Percentiles rank a stretch among this genome's conserved stretches.
phyloP scores from a whole-genome alignment of 2,113 vertebrate genomes.

The Todiramphus chloris region DNA sequence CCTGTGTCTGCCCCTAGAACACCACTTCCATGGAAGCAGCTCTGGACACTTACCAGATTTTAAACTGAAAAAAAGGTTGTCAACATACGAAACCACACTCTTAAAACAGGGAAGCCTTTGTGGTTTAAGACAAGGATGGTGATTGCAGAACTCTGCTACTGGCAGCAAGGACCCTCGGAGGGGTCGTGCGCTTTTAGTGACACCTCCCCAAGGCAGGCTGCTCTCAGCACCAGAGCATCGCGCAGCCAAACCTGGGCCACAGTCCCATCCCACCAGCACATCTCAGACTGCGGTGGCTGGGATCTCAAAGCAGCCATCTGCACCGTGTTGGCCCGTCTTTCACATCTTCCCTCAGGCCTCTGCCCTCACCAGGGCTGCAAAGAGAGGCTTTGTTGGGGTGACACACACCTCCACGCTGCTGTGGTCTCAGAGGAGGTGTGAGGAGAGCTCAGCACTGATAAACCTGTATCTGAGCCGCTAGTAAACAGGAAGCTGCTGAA shows the following conservation, averaged over 20 bases:
- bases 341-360: not conserved
- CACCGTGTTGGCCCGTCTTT: not conserved
- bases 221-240: not conserved
- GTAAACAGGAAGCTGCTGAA: slow-evolving; percentile 57
- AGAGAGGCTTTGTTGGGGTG: not conserved
- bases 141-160: not conserved
- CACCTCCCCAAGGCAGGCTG: rapidly evolving
- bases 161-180: rapidly evolving
- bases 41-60: not conserved
- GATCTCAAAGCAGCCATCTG: not conserved
- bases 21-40: not conserved
- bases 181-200: rapidly evolving
- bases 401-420: not conserved
- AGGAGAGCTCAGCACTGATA: not conserved
- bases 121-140: not conserved
- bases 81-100: not conserved
- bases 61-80: not conserved
- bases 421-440: not conserved
- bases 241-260: rapidly evolving
- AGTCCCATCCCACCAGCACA: rapidly evolving
- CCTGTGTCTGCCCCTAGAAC: not conserved
- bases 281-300: not conserved
- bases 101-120: not conserved
- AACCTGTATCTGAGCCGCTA: not conserved
- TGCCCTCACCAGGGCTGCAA: rapidly evolving